These are phyloP conservation scores for Meteorus colon DNA, from an alignment of 2,888 invertebrate genomes.

Conservation along the genomic window DNA sequence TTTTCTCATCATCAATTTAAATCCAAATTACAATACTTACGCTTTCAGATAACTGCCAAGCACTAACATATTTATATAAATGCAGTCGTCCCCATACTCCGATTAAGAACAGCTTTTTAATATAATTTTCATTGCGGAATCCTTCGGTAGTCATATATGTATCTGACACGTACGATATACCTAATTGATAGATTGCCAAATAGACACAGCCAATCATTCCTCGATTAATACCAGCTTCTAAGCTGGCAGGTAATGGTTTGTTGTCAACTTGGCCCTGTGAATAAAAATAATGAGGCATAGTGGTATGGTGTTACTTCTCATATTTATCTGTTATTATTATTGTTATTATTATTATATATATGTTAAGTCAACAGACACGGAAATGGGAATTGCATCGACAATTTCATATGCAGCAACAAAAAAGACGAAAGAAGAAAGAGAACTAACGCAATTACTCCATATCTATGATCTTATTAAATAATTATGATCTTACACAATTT, in stretches of 20 bases:
- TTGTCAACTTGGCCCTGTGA: slow-evolving; percentile 51
- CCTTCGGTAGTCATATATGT: slow-evolving; percentile 82
- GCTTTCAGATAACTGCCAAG: slow-evolving; percentile 94
- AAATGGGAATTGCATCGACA: neutral
- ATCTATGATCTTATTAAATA: slow-evolving; percentile 19
- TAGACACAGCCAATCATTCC: slow-evolving; percentile 83
- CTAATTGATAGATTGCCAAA: slow-evolving; percentile 83
- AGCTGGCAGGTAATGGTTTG: slow-evolving; percentile 67
- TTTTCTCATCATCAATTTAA: neutral
- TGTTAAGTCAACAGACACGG: neutral
- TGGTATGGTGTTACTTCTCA: neutral
- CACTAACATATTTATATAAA: slow-evolving; percentile 93
- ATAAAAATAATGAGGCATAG: slow-evolving; percentile 8
- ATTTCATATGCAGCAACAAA: slow-evolving; percentile 4
- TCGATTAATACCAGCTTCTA: slow-evolving; percentile 77
- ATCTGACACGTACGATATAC: slow-evolving; percentile 82
- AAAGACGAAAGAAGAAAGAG: neutral
- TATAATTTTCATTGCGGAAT: slow-evolving; percentile 75
- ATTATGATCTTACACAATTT: slow-evolving; percentile 25
- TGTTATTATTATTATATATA: too few relatives aligned
- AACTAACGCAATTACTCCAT: slow-evolving; percentile 9
- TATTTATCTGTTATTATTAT: too few relatives aligned
- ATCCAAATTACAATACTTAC: slow-evolving; percentile 62
- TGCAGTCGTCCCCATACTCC: slow-evolving; percentile 90
- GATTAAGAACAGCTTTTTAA: slow-evolving; percentile 79